These are phyloP conservation scores for Cranoglanis bouderius DNA, from an alignment of 2,113 vertebrate genomes.

Conservation along the genomic window DNA sequence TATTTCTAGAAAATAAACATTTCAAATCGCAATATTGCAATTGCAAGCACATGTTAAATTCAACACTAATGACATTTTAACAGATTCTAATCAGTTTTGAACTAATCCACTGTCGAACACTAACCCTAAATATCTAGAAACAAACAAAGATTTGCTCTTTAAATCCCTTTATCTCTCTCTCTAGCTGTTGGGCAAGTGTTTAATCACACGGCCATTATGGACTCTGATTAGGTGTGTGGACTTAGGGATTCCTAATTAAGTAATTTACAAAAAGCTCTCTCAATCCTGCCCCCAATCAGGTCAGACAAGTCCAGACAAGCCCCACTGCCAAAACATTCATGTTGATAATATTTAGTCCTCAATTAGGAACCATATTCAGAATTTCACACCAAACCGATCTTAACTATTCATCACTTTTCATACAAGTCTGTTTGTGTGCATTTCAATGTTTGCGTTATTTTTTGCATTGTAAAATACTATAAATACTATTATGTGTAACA, in stretches of 20 bases:
- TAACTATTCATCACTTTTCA: neutral
- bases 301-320: neutral
- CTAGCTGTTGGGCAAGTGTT: neutral
- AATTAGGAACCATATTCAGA: neutral
- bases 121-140: neutral
- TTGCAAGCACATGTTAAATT: neutral
- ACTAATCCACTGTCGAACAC: neutral
- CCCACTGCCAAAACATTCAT: neutral
- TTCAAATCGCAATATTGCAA: neutral
- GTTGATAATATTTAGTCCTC: neutral
- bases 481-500: neutral
- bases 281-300: neutral
- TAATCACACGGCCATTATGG: constrained; percentile 49
- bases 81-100: neutral
- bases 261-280: constrained; percentile 70
- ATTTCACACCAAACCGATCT: neutral
- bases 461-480: neutral
- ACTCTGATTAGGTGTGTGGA: constrained; percentile 76
- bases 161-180: constrained; percentile 29
- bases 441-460: neutral
- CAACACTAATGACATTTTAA: neutral
- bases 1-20: neutral
- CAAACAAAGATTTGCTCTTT: constrained; percentile 43
- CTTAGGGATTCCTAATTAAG: constrained; percentile 83
- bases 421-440: neutral